Conservation (phyloP, 1,140 invertebrate genomes). For the Limonius californicus region DNA sequence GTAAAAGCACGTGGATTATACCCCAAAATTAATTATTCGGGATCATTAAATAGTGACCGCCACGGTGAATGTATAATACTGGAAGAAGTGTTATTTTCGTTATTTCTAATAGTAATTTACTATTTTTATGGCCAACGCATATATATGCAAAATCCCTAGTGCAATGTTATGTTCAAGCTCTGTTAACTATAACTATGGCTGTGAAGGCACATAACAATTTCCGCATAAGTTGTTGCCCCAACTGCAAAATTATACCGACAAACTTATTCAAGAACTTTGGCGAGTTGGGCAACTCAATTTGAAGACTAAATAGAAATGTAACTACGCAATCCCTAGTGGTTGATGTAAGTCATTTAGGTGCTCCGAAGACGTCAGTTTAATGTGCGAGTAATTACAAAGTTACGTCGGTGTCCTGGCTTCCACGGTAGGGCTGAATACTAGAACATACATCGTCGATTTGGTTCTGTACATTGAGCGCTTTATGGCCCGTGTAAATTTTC, state of each 20-base stretch:
- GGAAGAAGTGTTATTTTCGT: no score
- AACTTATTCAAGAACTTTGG: slow-evolving; percentile 1
- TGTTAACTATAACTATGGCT: neutral
- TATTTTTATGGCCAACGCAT: no score
- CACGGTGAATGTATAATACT: no score
- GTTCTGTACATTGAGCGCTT: neutral
- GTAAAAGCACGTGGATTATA: no score
- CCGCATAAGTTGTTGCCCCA: neutral
- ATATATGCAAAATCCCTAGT: no score
- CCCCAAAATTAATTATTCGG: no score
- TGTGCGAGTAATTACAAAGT: neutral
- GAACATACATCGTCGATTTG: neutral
- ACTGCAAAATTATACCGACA: neutral
- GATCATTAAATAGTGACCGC: no score
- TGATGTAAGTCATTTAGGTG: neutral
- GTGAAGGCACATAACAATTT: neutral
- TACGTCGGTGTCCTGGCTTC: neutral
- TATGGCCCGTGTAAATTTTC: neutral
- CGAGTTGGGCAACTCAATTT: neutral
- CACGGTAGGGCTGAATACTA: neutral
- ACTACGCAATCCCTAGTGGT: neutral
- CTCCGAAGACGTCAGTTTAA: neutral
- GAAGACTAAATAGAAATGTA: slow-evolving; percentile 1
- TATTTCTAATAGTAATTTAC: no score
- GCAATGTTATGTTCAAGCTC: no score